Percentiles rank a stretch among this genome's conserved stretches.
Conservation (phyloP, 2,797 vertebrate species). For the Cynodonichthys magdalenae region DNA sequence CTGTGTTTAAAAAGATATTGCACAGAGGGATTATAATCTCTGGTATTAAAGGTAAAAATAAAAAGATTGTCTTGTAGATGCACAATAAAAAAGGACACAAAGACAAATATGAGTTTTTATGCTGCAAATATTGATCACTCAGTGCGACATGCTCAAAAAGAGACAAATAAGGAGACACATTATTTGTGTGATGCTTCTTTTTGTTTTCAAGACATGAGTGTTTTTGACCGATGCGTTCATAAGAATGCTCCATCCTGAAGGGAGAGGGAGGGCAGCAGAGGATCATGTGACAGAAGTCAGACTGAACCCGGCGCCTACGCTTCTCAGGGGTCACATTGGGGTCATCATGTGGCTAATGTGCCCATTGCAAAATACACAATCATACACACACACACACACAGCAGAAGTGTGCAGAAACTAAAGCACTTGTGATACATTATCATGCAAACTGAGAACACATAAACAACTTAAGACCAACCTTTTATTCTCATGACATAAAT, state of each 20-base stretch:
- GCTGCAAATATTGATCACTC: slow-evolving; percentile 4
- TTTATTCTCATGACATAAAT: slow-evolving; percentile 12
- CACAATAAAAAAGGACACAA: slow-evolving; percentile 1
- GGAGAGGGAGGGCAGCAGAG: slow-evolving; percentile 70
- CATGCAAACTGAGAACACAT: slow-evolving; percentile 16
- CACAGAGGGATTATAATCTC: neutral
- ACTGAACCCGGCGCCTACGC: slow-evolving; percentile 81
- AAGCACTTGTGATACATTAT: slow-evolving; percentile 23
- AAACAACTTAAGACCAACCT: slow-evolving; percentile 15
- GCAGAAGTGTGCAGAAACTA: slow-evolving; percentile 18
- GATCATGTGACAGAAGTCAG: slow-evolving; percentile 86
- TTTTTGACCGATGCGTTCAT: slow-evolving; percentile 16
- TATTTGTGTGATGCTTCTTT: slow-evolving; percentile 9
- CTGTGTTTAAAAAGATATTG: neutral
- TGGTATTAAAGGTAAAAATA: no score
- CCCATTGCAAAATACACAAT: slow-evolving; percentile 60
- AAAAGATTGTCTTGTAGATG: neutral
- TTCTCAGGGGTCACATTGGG: slow-evolving; percentile 77
- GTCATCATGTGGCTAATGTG: slow-evolving; percentile 79
- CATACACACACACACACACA: slow-evolving; percentile 20
- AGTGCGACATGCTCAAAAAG: slow-evolving; percentile 2
- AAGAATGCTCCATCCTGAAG: slow-evolving; percentile 81
- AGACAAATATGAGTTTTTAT: slow-evolving; percentile 4
- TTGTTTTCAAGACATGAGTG: slow-evolving; percentile 9
- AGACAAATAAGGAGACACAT: slow-evolving; percentile 31